Base-by-base conservation (phyloP, 2,888 invertebrate species). In the Trachelus iudaicus region DNA sequence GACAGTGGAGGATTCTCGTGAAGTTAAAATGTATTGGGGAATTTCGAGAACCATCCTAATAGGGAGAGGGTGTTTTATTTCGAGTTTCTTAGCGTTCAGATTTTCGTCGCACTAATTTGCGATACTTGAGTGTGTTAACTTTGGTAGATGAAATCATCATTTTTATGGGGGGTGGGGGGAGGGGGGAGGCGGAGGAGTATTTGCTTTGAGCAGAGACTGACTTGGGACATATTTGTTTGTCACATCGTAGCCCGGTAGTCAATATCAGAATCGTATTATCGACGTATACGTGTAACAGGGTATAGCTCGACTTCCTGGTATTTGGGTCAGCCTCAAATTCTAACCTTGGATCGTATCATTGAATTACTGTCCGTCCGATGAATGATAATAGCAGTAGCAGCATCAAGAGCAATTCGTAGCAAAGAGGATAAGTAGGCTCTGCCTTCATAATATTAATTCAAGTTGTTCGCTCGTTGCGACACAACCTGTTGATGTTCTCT, bases 401-500 rank as follows among this genome's bases (percentile, higher is more conserved):
- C 56, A 9, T 15, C 56, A 23, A 56, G 56, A 56, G 56, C 56
- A 56, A 56, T 56, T 23, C 56, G 56, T 9, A 56, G 6, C 15
- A 56, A 56, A 56, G 9, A 56, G 56, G 23, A 56, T 56, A 56
- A 56, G 56, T 56, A 56, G 56, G 23, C 9, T 56, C 56, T 56
- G 56, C 23, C 56, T 56, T 56, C 23, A 2, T 56, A 23, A 56
- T 56, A 23, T 56, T 56, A 56, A 56, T 23, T 56, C 56, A 56
- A 56, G 56, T 56, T 23, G 23, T 9, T 23, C 56, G 37, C 56
- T 73, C 69, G 79, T 81, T 80, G 76, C 79, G 77, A 76, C 79
- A 81, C 86, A 86, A 87, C 86, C 86, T 87, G 86, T 87, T 87
- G 86, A 87, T 86, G 85, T 83, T 81, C 75, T 79, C 77, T 75